Evolutionary conservation across 2,888 invertebrate genomes (phyloP).

Genomic region (Melieria crassipennis): DNA sequence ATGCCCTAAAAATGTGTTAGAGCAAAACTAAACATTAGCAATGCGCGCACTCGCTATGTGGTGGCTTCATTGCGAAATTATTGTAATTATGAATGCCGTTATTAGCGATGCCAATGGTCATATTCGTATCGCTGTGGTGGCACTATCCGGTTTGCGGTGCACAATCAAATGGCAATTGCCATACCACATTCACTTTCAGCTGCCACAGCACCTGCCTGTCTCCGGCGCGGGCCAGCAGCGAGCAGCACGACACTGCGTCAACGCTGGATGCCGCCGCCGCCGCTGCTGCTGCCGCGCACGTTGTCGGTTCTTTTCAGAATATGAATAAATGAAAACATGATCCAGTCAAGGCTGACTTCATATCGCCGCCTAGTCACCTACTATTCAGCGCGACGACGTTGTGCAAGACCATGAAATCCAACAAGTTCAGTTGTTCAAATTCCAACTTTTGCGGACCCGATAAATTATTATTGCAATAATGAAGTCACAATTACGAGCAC

Average conservation of each 20-base stretch:
- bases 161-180: neutral
- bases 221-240: neutral
- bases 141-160: too few species aligned
- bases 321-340: slow-evolving; percentile 24
- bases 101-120: too few species aligned
- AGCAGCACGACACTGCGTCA: neutral
- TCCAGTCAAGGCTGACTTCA: slow-evolving; percentile 32
- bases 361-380: slow-evolving; percentile 2
- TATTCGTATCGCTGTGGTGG: too few species aligned
- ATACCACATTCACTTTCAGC: slow-evolving; percentile 26
- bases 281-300: slow-evolving; percentile 8
- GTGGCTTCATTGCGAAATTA: too few species aligned
- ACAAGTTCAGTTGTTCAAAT: slow-evolving; percentile 20
- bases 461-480: too few species aligned
- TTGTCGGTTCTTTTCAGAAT: slow-evolving; percentile 10
- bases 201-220: slow-evolving; percentile 19
- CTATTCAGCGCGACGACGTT: neutral
- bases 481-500: too few species aligned
- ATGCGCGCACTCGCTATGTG: too few species aligned
- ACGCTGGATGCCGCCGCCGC: too few species aligned
- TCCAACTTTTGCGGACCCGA: neutral
- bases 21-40: too few species aligned
- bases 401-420: slow-evolving; percentile 3
- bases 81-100: too few species aligned
- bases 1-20: slow-evolving; percentile 41